phyloP scores from a whole-genome alignment of 1,140 invertebrate genomes.

The Scaptodrosophila lebanonensis region DNA sequence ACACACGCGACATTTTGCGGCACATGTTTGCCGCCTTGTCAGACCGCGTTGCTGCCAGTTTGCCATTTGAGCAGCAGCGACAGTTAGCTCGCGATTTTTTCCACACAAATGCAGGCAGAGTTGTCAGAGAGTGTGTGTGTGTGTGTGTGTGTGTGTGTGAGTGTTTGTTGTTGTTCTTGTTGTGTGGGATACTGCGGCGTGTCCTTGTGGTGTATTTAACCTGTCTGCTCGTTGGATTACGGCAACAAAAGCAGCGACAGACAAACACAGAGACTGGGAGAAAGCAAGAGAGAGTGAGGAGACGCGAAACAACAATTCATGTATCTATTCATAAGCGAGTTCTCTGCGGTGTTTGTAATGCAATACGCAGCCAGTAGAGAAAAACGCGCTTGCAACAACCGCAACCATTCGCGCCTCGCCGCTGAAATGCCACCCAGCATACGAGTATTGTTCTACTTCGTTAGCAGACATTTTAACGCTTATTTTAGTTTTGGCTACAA shows the following conservation, averaged over 20 bases:
- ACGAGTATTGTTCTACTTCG: slow-evolving; percentile 38
- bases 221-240: slow-evolving; percentile 75
- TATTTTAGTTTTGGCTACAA: slow-evolving; percentile 65
- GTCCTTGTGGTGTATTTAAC: slow-evolving; percentile 76
- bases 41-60: slow-evolving; percentile 25
- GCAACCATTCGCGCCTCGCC: slow-evolving; percentile 21
- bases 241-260: slow-evolving; percentile 47
- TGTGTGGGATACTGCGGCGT: slow-evolving; percentile 37
- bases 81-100: slow-evolving; percentile 25
- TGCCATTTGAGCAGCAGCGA: too few relatives aligned
- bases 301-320: slow-evolving; percentile 67
- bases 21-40: slow-evolving; percentile 42
- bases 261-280: slow-evolving; percentile 15
- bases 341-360: slow-evolving; percentile 40
- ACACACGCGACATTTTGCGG: slow-evolving; percentile 29
- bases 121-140: not conserved
- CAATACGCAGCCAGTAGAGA: slow-evolving; percentile 54
- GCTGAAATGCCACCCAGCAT: slow-evolving; percentile 10
- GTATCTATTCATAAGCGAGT: slow-evolving; percentile 72
- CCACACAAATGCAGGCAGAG: too few relatives aligned
- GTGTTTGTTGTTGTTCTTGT: too few relatives aligned
- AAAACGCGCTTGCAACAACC: slow-evolving; percentile 33
- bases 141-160: slow-evolving; percentile 7
- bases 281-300: too few relatives aligned
- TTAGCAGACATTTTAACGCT: slow-evolving; percentile 72